Base-by-base conservation (phyloP, 2,797 vertebrate genomes). In the Trachurus trachurus region DNA sequence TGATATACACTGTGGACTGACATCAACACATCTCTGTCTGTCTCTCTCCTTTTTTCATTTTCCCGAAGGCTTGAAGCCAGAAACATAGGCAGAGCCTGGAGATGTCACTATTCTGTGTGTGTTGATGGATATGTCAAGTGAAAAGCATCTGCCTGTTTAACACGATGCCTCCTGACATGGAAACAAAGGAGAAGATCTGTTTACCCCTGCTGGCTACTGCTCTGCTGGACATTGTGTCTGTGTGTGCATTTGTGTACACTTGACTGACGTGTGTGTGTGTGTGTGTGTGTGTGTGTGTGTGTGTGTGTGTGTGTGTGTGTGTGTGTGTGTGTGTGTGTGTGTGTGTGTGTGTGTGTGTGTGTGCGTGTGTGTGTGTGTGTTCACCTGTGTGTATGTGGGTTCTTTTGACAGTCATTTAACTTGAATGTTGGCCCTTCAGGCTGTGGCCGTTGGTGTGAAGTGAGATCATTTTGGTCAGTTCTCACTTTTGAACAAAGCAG, bases 171-270 rank as follows among this genome's bases (percentile, higher is more conserved):
- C 92, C 86, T 95, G 94, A 96, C 89, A 93, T 81, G 88, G 90
- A 95, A 93, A 85, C 88, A 92, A 92, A 93, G 93, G 88, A 89
- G 92, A 89, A 50, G 53, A 50, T 87, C 72, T 85, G 89, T 87
- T 89, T 93, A 89, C 93, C 93, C 92, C 93, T 93, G 92, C 91
- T 93, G 95, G 92, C 92, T 94, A 93, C 76, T 81, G 76, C 85
- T 86, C 82, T 78, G 76, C 81, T 78, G 92, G 72, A 80, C 69
- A 62, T 47, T 76, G 81, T 40, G 45, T 71, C 6, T 49, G 17
- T 59, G 65, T 76, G 42, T 56, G 10, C 61, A 19, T 58, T 17
- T 53, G 26, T 61, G 29, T 53, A 39, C 26, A n/a, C 16, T 31
- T 37, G 34, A n/a, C 34, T 58, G 66, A 13, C 40, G 19, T 52